phyloP scores from a whole-genome alignment of 2,888 invertebrate species.

The Clivina fossor region DNA sequence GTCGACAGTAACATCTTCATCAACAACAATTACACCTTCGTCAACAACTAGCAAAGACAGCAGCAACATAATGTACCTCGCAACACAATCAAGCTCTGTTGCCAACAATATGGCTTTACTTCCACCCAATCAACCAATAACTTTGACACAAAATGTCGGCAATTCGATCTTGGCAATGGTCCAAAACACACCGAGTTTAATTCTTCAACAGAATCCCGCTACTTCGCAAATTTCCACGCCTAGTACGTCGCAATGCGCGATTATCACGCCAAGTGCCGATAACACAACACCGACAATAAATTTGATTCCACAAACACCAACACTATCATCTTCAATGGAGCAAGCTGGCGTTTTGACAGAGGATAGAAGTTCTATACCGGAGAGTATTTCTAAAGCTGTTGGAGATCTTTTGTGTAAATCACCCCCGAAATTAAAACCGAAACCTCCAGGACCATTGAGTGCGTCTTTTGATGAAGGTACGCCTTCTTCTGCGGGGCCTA shows the following conservation, averaged over 20 bases:
- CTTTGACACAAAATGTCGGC: constrained; percentile 38
- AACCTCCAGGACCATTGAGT: constrained; percentile 55
- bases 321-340: background rate
- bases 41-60: constrained; percentile 32
- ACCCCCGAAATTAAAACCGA: constrained; percentile 53
- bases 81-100: constrained; percentile 38
- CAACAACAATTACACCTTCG: constrained; percentile 20
- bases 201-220: constrained; percentile 19
- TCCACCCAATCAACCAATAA: constrained; percentile 44
- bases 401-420: constrained; percentile 49
- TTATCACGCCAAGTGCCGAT: constrained; percentile 10
- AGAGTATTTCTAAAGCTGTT: constrained; percentile 46
- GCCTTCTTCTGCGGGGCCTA: constrained; percentile 49
- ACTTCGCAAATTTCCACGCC: constrained; percentile 36
- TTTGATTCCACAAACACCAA: constrained; percentile 20
- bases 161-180: constrained; percentile 45
- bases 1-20: background rate
- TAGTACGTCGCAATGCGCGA: constrained; percentile 16
- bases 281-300: constrained; percentile 5
- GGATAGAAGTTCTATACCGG: constrained; percentile 42
- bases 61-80: constrained; percentile 38
- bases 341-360: too few species aligned
- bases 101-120: constrained; percentile 37
- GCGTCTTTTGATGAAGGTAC: constrained; percentile 49
- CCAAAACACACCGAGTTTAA: constrained; percentile 24